Conservation (phyloP, 2,797 vertebrate genomes). For the Sorex maritimensis region DNA sequence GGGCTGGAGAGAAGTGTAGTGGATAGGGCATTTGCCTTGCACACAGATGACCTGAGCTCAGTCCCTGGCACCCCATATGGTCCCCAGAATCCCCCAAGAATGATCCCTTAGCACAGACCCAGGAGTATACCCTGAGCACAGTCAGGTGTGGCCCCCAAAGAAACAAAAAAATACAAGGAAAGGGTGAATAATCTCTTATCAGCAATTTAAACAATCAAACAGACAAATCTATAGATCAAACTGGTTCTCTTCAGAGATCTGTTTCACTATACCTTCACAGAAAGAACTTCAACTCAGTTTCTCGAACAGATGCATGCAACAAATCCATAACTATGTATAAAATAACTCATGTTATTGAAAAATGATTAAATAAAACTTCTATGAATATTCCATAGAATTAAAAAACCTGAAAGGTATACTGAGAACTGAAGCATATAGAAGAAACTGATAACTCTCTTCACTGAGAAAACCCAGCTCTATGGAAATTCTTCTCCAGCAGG, state of each 20-base stretch:
- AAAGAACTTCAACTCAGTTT: neutral
- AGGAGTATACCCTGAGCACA: too few relatives aligned
- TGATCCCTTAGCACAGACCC: too few relatives aligned
- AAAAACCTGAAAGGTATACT: neutral
- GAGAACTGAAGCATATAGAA: neutral
- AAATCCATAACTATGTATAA: neutral
- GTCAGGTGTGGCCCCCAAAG: too few relatives aligned
- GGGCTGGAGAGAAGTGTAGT: too few relatives aligned
- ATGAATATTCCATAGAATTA: too few relatives aligned
- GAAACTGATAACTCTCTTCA: neutral
- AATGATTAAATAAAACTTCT: neutral
- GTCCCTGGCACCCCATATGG: too few relatives aligned
- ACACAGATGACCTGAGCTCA: too few relatives aligned
- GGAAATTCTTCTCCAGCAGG: neutral
- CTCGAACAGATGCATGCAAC: neutral
- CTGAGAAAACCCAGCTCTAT: neutral
- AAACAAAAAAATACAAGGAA: too few relatives aligned
- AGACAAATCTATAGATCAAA: too few relatives aligned
- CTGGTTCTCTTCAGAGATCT: neutral
- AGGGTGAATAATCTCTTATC: neutral
- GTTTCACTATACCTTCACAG: neutral
- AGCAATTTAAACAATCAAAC: neutral
- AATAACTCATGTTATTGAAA: neutral
- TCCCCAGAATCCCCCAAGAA: too few relatives aligned
- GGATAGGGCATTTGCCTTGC: too few relatives aligned